Percentiles rank a stretch among this genome's conserved stretches.
Evolutionary conservation across 2,888 invertebrate species (phyloP).

Genomic region (Proisotoma minuta): DNA sequence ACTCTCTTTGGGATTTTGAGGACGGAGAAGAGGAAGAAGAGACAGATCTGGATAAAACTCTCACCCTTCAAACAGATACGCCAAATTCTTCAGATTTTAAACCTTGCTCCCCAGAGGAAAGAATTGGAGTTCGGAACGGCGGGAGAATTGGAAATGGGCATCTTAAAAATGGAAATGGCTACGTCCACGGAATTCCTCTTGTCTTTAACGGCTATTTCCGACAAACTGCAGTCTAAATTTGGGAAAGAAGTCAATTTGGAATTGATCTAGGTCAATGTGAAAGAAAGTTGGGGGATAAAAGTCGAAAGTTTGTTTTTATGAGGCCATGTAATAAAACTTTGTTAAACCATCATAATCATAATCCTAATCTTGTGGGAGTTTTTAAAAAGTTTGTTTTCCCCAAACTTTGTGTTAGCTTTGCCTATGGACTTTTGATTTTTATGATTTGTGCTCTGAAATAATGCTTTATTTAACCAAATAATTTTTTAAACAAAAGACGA

Average conservation of each 20-base stretch:
- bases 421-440: too few species aligned
- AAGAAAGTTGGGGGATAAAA: not conserved
- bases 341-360: too few species aligned
- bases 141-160: slow-evolving; percentile 10
- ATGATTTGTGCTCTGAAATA: not conserved
- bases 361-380: too few species aligned
- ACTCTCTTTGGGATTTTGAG: slow-evolving; percentile 30
- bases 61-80: slow-evolving; percentile 28
- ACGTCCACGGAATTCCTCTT: slow-evolving; percentile 31
- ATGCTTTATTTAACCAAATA: not conserved
- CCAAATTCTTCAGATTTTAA: slow-evolving; percentile 26
- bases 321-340: too few species aligned
- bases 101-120: slow-evolving; percentile 19
- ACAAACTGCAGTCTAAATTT: slow-evolving; percentile 36
- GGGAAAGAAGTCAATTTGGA: too few species aligned
- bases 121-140: slow-evolving; percentile 10
- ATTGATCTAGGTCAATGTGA: too few species aligned
- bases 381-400: too few species aligned
- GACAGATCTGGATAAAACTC: slow-evolving; percentile 32
- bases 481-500: not conserved
- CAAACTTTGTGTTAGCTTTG: too few species aligned
- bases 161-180: slow-evolving; percentile 10
- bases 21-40: slow-evolving; percentile 33
- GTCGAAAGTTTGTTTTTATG: not conserved
- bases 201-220: slow-evolving; percentile 33